Evolutionary conservation across 2,797 vertebrate species (phyloP), one percentile per base, ranked within the genome.

Genomic region (Pangasius larnaudii): DNA sequence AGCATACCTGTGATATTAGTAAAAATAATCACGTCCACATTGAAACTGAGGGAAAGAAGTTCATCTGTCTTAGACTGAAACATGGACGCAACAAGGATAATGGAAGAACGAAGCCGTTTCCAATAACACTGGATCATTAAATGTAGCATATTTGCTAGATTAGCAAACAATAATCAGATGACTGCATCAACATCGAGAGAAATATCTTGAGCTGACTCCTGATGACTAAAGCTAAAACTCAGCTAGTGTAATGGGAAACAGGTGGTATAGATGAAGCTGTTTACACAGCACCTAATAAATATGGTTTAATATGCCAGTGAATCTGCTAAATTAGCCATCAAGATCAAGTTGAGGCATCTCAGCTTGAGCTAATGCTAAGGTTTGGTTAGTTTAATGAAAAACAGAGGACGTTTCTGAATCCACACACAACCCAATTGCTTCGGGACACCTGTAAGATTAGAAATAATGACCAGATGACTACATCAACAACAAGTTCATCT

Each of bases 391-490:
- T 30, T 83, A 63, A 82, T 82, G 39, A 63, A 82, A 82, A 82
- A 46, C 80, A 82, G 80, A 82, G 80, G 14, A 9, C 16, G 3
- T 65, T 82, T 65, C 81, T 65, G 61, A 22, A 51, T 49, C 42
- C 51, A 8, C 7, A 2, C 13, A n/a, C 14, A 46, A 14, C 1
- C 7, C 36, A 2, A 65, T 42, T n/a, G 79, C 79, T 61, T 46
- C 19, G 7, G 33, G 5, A 72, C 51, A 56, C 51, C 84, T 85
- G 65, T 33, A 1, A 72, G 67, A 85, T 75, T 22, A 74, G 19
- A 42, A 85, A 74, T 72, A 85, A 59, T 74, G 33, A 72, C 74
- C 84, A 71, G 65, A 71, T 58, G 84, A 85, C 67, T 42, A 39
- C 33, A 74, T n/a, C 33, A n/a, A 74, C 84, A 85, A n/a, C n/a